Conservation (phyloP, 2,797 vertebrate species). For the Danio jaintianensis region DNA sequence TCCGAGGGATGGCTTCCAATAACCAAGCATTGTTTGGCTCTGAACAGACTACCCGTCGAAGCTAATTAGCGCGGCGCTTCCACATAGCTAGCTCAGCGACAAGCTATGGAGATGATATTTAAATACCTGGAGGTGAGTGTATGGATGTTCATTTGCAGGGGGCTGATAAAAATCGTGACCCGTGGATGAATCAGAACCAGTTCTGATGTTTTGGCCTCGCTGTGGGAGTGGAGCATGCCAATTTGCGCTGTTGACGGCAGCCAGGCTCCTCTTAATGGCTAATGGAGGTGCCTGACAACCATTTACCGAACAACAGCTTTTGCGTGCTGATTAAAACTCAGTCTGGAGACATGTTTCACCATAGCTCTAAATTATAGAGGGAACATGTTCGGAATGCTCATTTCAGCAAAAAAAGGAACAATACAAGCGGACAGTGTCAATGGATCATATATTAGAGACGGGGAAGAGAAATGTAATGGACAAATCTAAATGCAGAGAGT, state of each 20-base stretch:
- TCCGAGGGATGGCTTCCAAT: slow-evolving; percentile 27
- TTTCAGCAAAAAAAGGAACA: slow-evolving; percentile 19
- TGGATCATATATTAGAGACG: slow-evolving; percentile 3
- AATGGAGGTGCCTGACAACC: slow-evolving; percentile 38
- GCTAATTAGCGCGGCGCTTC: slow-evolving; percentile 55
- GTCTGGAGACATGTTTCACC: slow-evolving; percentile 20
- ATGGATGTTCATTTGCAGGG: slow-evolving; percentile 41
- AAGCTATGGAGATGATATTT: slow-evolving; percentile 50
- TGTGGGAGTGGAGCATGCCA: slow-evolving; percentile 31
- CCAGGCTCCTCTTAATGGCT: slow-evolving; percentile 42
- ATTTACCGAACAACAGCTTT: slow-evolving; percentile 37
- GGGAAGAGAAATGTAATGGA: not conserved
- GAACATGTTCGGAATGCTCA: slow-evolving; percentile 19
- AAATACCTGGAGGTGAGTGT: slow-evolving; percentile 35
- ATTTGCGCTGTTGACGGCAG: slow-evolving; percentile 38
- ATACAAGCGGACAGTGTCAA: not conserved
- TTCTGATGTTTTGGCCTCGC: slow-evolving; percentile 32
- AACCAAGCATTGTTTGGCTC: slow-evolving; percentile 26
- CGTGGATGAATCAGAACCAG: slow-evolving; percentile 39
- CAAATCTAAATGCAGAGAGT: not conserved
- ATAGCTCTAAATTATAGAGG: slow-evolving; percentile 32
- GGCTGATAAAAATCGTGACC: slow-evolving; percentile 55
- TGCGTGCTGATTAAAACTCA: slow-evolving; percentile 40
- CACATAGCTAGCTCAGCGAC: slow-evolving; percentile 39
- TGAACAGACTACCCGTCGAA: slow-evolving; percentile 25